Evolutionary conservation across 2,113 vertebrate species (phyloP).

Genomic region (Balaenoptera acutorostrata): DNA sequence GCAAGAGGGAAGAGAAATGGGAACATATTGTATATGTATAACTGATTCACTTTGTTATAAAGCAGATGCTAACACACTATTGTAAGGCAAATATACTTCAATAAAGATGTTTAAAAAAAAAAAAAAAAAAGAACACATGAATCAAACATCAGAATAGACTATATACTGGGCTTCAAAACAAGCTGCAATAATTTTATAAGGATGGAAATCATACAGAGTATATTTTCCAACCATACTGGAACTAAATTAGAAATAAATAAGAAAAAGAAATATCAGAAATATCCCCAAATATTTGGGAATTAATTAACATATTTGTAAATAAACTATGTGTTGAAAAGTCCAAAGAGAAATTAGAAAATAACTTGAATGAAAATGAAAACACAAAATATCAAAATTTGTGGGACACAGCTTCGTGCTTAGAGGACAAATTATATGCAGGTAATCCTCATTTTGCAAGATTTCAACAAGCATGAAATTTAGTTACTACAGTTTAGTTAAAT

Average conservation of each 20-base stretch:
- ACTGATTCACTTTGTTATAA: no score
- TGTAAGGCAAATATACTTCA: no score
- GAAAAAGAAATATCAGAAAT: not conserved
- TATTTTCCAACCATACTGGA: not conserved
- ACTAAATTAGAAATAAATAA: not conserved
- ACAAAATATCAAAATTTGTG: not conserved
- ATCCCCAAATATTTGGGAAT: not conserved
- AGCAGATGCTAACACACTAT: no score
- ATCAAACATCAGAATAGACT: no score
- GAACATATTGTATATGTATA: no score
- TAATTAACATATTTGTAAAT: not conserved
- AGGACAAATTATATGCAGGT: not conserved
- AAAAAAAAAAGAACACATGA: not conserved
- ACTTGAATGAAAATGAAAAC: no score
- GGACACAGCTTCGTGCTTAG: not conserved
- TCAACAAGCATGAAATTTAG: not conserved
- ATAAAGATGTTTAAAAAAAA: no score
- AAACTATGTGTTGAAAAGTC: not conserved
- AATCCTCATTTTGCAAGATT: not conserved
- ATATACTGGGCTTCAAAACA: no score
- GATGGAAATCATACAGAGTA: no score
- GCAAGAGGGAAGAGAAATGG: no score
- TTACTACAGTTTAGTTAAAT: not conserved
- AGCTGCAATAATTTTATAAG: no score
- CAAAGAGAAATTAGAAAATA: not conserved